Conservation (phyloP, 1,140 invertebrate genomes). For the Ostrea edulis region DNA sequence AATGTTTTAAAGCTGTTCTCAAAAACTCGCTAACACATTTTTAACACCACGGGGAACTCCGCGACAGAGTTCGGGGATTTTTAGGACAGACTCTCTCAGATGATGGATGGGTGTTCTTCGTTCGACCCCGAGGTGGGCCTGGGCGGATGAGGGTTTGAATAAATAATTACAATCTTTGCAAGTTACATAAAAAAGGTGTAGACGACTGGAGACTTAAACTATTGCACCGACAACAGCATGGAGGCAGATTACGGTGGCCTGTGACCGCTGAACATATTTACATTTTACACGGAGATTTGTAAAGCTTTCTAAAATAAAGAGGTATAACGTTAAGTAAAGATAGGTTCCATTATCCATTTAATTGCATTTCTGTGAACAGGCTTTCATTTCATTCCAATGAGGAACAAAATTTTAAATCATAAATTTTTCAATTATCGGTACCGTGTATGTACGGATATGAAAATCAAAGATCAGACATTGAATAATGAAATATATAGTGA, state of each 20-base stretch:
- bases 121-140: neutral
- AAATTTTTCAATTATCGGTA: too few species aligned
- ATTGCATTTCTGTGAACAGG: too few species aligned
- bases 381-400: too few species aligned
- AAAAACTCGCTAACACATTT: neutral
- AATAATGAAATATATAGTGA: too few species aligned
- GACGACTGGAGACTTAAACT: neutral
- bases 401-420: too few species aligned
- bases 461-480: too few species aligned
- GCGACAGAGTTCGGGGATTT: neutral
- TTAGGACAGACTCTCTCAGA: neutral
- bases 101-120: constrained; percentile 24
- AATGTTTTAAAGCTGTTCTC: too few species aligned
- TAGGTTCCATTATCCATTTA: neutral
- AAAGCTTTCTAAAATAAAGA: neutral
- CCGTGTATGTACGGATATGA: too few species aligned
- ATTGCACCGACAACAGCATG: neutral
- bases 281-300: neutral
- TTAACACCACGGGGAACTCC: neutral
- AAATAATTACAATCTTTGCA: neutral
- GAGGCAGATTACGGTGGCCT: constrained; percentile 2
- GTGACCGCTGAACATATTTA: neutral
- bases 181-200: constrained; percentile 21
- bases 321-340: neutral
- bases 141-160: neutral